Percentiles rank a stretch among this genome's conserved stretches.
Evolutionary conservation across 1,140 invertebrate species (phyloP).

Genomic region (Amyelois transitella): DNA sequence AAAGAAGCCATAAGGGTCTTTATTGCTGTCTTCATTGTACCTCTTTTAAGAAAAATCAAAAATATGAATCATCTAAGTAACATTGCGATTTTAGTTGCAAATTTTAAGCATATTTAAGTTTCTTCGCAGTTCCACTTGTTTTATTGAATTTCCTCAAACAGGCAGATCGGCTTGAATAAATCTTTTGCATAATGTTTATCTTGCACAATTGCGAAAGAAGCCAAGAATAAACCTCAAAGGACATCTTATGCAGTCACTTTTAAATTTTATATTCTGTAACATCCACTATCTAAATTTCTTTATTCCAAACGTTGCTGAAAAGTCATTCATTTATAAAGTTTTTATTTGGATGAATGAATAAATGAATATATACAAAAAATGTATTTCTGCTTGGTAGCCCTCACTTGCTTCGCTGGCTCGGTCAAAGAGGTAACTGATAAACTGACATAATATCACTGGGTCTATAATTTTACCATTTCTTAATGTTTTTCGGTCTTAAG

Average conservation of each 20-base stretch:
- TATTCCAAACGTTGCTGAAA: background rate
- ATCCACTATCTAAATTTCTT: constrained; percentile 5
- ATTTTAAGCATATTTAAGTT: background rate
- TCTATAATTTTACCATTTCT: no score
- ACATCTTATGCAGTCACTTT: background rate
- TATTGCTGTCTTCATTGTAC: no score
- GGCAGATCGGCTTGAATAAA: background rate
- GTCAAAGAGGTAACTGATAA: no score
- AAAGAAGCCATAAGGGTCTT: no score
- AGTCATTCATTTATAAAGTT: background rate
- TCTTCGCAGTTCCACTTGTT: background rate
- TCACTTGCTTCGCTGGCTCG: no score
- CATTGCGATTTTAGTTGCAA: background rate
- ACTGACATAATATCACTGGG: no score
- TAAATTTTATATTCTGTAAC: constrained; percentile 10
- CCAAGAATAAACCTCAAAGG: background rate
- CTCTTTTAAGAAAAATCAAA: no score
- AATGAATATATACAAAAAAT: no score
- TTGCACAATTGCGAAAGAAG: background rate
- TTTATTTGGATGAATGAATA: background rate
- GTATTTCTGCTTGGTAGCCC: no score
- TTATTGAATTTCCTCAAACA: background rate
- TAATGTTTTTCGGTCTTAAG: no score
- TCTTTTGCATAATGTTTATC: background rate
- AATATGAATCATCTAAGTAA: background rate